Percentiles rank a stretch among this genome's conserved stretches.
Conservation (phyloP, 2,113 vertebrate species). For the Gnathonemus echidnorhynchus region DNA sequence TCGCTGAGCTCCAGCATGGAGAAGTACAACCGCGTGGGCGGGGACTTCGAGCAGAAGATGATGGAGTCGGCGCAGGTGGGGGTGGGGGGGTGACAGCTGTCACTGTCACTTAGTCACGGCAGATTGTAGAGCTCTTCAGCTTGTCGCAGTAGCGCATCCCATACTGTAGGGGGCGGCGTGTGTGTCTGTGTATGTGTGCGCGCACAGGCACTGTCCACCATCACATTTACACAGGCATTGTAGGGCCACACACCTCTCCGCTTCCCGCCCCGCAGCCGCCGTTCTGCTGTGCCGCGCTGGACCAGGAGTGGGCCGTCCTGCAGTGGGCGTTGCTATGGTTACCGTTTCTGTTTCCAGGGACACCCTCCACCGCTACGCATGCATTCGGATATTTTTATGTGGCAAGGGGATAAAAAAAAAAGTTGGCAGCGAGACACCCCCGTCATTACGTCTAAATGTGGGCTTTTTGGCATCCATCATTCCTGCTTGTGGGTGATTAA, state of each 20-base stretch:
- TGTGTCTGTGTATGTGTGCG: not conserved
- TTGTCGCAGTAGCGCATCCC: not conserved
- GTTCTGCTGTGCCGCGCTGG: not conserved
- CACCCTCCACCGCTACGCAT: conserved; percentile 40
- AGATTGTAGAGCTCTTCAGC: not conserved
- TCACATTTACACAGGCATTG: not conserved
- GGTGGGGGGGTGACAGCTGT: conserved; percentile 48
- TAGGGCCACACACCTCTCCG: not conserved
- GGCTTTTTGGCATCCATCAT: not conserved
- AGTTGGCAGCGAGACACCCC: not conserved
- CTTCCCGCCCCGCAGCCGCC: not conserved
- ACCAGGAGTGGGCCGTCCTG: not conserved
- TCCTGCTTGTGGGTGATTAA: conserved; percentile 16
- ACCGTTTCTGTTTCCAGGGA: conserved; percentile 53
- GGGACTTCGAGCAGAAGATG: conserved; percentile 91
- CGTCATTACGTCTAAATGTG: not conserved
- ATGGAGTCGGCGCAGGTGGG: conserved; percentile 77
- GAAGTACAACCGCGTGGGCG: conserved; percentile 78
- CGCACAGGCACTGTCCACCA: not conserved
- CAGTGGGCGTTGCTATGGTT: conserved; percentile 46
- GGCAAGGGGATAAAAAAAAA: not conserved
- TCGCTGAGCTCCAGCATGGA: conserved; percentile 72
- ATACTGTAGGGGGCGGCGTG: not conserved
- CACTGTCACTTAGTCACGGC: not conserved
- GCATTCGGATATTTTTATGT: conserved; percentile 22